phyloP scores from a whole-genome alignment of 2,797 vertebrate species.

The Sciaenops ocellatus region DNA sequence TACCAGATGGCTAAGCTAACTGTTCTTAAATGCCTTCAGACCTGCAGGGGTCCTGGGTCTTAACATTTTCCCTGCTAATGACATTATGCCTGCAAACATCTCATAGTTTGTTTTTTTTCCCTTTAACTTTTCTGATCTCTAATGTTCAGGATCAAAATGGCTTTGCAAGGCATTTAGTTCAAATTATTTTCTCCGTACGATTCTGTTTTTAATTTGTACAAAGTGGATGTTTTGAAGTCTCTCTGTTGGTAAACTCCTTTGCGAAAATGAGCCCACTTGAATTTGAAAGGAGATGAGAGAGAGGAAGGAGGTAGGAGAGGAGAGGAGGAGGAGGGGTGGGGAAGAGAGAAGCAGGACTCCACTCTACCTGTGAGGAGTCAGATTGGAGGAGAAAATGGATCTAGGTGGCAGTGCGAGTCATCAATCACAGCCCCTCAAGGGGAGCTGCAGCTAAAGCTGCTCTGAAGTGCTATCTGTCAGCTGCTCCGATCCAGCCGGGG shows the following conservation, averaged over 20 bases:
- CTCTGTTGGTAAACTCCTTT: constrained; percentile 65
- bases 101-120: constrained; percentile 33
- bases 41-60: constrained; percentile 81
- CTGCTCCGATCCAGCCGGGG: constrained; percentile 81
- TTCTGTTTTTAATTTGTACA: constrained; percentile 72
- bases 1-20: constrained; percentile 91
- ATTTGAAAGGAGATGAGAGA: constrained; percentile 61
- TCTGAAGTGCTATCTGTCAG: constrained; percentile 90
- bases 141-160: constrained; percentile 64
- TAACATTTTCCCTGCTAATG: constrained; percentile 80
- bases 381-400: constrained; percentile 87
- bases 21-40: constrained; percentile 88
- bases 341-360: constrained; percentile 24
- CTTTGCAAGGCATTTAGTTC: constrained; percentile 57
- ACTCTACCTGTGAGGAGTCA: constrained; percentile 82
- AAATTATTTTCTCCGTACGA: constrained; percentile 55
- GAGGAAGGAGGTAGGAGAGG: neutral
- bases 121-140: constrained; percentile 61
- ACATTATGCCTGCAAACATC: constrained; percentile 76
- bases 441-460: constrained; percentile 88
- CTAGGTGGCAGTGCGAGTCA: constrained; percentile 87
- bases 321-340: neutral
- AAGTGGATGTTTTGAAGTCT: constrained; percentile 65
- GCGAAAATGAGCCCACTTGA: constrained; percentile 68
- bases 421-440: constrained; percentile 89